Evolutionary conservation across 2,888 invertebrate species (phyloP).

Genomic region (Nasonovia ribisnigri): DNA sequence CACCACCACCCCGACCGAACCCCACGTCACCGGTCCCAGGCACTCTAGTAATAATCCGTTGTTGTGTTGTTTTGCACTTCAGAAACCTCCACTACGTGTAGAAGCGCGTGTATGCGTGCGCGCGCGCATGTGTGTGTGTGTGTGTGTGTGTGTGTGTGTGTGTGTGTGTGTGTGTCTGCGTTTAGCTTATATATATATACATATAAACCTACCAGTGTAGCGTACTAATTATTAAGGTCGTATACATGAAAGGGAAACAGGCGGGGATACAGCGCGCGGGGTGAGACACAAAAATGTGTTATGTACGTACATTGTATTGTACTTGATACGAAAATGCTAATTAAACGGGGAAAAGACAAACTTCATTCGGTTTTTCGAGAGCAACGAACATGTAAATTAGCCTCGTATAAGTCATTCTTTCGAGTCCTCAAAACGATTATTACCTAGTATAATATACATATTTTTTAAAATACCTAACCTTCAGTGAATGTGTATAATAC

Average conservation of each 20-base stretch:
- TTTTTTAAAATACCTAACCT: background rate
- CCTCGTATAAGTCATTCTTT: background rate
- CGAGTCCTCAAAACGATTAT: background rate
- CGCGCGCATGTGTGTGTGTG: background rate
- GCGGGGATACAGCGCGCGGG: constrained; percentile 8
- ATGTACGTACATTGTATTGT: background rate
- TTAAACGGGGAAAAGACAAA: constrained; percentile 41
- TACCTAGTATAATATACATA: background rate
- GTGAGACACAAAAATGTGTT: constrained; percentile 22
- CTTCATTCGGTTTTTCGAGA: constrained; percentile 13
- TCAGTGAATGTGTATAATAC: background rate
- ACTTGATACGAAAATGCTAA: constrained; percentile 58
- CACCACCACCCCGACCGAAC: constrained; percentile 9
- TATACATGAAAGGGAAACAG: constrained; percentile 41
- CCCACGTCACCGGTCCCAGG: background rate
- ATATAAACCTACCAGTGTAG: background rate
- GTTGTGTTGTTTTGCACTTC: constrained; percentile 59
- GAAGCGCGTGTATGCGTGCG: background rate
- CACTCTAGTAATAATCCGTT: constrained; percentile 44
- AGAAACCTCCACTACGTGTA: constrained; percentile 23
- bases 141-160: background rate
- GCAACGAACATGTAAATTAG: constrained; percentile 23
- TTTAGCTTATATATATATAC: background rate
- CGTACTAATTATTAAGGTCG: constrained; percentile 56
- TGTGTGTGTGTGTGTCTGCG: too few relatives aligned